A percentile compares a stretch with the other conserved stretches of the same genome.
phyloP scores from a whole-genome alignment of 2,797 vertebrate species.

The Tadarida brasiliensis region DNA sequence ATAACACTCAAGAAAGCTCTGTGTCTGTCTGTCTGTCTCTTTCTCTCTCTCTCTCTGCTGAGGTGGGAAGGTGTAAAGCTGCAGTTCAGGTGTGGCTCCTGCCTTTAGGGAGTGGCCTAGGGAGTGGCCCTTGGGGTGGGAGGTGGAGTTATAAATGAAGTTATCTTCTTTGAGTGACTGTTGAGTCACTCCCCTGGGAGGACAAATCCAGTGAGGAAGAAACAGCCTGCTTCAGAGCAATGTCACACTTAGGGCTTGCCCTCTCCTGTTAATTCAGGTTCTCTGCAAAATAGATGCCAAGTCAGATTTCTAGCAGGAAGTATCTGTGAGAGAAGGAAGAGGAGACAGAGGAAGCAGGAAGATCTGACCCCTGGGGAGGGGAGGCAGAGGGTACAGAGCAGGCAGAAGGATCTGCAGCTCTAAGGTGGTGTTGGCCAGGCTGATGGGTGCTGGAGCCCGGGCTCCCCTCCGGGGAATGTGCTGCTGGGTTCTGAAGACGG shows the following conservation, averaged over 20 bases:
- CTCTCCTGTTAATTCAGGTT: not conserved
- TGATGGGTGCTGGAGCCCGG: not conserved
- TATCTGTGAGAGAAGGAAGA: not conserved
- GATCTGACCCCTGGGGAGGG: not conserved
- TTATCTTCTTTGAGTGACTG: not conserved
- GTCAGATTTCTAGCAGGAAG: not conserved
- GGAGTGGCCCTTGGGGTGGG: not conserved
- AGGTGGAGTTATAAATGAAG: not conserved
- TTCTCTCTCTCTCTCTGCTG: too few relatives aligned
- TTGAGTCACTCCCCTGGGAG: not conserved
- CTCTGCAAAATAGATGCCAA: not conserved
- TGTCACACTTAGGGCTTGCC: not conserved
- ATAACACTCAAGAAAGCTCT: not conserved
- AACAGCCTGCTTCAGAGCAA: not conserved
- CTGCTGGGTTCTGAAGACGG: not conserved
- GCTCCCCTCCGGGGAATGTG: not conserved
- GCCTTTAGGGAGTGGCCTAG: not conserved
- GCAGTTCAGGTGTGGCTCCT: not conserved
- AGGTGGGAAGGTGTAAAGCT: not conserved
- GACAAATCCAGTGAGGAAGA: not conserved
- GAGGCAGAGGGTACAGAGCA: fast-evolving
- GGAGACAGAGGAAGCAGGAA: not conserved
- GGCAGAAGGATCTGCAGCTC: not conserved
- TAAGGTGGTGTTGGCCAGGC: not conserved
- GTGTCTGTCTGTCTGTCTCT: not conserved